Conservation (phyloP, 2,888 invertebrate species). For the Timema cristinae region DNA sequence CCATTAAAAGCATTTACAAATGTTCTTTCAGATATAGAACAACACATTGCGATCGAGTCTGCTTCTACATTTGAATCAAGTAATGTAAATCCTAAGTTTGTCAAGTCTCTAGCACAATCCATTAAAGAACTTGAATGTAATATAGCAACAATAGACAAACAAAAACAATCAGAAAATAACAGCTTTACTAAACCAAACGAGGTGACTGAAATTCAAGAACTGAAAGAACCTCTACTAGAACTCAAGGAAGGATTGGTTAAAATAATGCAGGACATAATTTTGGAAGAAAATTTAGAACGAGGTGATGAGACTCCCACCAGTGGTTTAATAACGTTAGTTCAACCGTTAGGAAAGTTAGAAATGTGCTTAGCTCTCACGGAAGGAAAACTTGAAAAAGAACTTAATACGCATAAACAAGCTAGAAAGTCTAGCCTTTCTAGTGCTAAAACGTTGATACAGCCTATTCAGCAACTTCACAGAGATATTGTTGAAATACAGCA, state of each 20-base stretch:
- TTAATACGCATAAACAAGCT: background rate
- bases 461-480: conserved; percentile 52
- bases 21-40: conserved; percentile 14
- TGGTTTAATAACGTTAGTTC: conserved; percentile 42
- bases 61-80: background rate
- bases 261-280: conserved; percentile 16
- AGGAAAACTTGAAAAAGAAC: conserved; percentile 21
- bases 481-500: conserved; percentile 43
- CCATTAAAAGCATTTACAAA: conserved; percentile 14
- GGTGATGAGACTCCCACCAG: background rate
- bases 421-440: conserved; percentile 15
- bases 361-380: conserved; percentile 20
- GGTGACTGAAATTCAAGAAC: conserved; percentile 2
- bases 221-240: conserved; percentile 24
- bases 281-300: conserved; percentile 14
- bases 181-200: background rate
- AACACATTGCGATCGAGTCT: conserved; percentile 9
- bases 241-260: conserved; percentile 26
- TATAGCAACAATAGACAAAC: conserved; percentile 21
- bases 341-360: conserved; percentile 42
- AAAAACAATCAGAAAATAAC: conserved; percentile 11
- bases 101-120: conserved; percentile 14
- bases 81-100: background rate
- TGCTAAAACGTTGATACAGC: conserved; percentile 19
- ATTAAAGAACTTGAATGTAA: conserved; percentile 21